phyloP scores from a whole-genome alignment of 2,888 invertebrate genomes.

The Anthoptus insignis region DNA sequence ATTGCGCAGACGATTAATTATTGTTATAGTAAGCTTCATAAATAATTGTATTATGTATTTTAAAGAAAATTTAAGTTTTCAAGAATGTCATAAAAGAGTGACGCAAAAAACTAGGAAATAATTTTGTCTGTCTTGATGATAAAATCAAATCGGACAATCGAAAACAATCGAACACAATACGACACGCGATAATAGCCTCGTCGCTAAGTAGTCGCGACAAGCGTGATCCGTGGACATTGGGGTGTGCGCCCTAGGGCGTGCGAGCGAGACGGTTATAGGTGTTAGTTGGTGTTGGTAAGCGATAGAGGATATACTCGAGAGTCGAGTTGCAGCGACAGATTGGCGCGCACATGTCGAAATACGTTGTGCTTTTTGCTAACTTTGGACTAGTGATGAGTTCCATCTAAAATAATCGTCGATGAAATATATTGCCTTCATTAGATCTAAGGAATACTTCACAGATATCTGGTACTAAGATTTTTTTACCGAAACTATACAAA shows the following conservation, averaged over 20 bases:
- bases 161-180: conserved; percentile 77
- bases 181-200: conserved; percentile 74
- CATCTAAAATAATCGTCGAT: conserved; percentile 45
- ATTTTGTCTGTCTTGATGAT: conserved; percentile 40
- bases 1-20: too few species aligned
- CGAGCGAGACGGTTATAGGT: conserved; percentile 54
- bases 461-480: too few species aligned
- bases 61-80: too few species aligned
- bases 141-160: conserved; percentile 74
- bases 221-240: conserved; percentile 46
- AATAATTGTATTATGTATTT: too few species aligned
- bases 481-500: too few species aligned
- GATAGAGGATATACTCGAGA: conserved; percentile 60
- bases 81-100: too few species aligned
- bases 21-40: too few species aligned
- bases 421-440: not conserved
- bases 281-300: conserved; percentile 50
- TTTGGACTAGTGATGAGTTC: conserved; percentile 51
- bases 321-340: conserved; percentile 83
- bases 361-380: conserved; percentile 83
- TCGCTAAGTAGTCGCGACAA: conserved; percentile 80
- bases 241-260: conserved; percentile 58
- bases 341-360: conserved; percentile 85
- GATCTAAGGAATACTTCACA: too few species aligned
- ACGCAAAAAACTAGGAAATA: not conserved